A percentile compares a stretch with the other conserved stretches of the same genome.
phyloP scores from a whole-genome alignment of 2,113 vertebrate genomes.

The Corvus moneduloides region DNA sequence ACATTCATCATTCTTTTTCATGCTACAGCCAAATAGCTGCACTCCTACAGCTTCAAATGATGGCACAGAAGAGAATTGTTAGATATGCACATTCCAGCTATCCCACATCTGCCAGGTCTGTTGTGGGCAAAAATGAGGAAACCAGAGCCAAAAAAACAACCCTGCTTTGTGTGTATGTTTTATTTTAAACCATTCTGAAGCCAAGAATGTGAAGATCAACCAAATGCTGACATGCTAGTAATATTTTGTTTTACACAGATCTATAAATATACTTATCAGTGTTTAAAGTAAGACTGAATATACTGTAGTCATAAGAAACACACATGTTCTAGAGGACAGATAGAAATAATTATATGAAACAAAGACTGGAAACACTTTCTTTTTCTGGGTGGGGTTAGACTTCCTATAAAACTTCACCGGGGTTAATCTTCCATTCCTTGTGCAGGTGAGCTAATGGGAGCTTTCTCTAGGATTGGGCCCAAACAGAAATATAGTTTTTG shows the following conservation, averaged over 20 bases:
- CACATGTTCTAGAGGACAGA: conserved; percentile 52
- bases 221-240: conserved; percentile 61
- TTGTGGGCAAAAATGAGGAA: conserved; percentile 66
- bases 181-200: conserved; percentile 60
- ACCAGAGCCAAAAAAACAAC: conserved; percentile 45
- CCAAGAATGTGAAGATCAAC: conserved; percentile 69
- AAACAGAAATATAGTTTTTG: neutral
- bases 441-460: conserved; percentile 1
- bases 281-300: conserved; percentile 54
- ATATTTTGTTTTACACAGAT: conserved; percentile 61
- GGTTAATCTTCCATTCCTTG: neutral
- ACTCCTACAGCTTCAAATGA: conserved; percentile 70
- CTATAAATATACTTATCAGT: conserved; percentile 69
- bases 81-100: conserved; percentile 70
- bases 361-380: conserved; percentile 60
- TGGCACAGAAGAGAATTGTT: conserved; percentile 68
- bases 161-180: conserved; percentile 46
- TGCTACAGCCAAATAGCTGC: conserved; percentile 62
- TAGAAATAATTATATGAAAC: conserved; percentile 54
- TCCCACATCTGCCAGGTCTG: conserved; percentile 67
- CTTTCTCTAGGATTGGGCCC: neutral
- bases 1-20: conserved; percentile 50
- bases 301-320: conserved; percentile 47
- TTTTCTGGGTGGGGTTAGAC: conserved; percentile 13
- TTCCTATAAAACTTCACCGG: neutral